These are phyloP conservation scores for Stercorarius parasiticus DNA, from an alignment of 2,113 vertebrate genomes.

Conservation along the genomic window DNA sequence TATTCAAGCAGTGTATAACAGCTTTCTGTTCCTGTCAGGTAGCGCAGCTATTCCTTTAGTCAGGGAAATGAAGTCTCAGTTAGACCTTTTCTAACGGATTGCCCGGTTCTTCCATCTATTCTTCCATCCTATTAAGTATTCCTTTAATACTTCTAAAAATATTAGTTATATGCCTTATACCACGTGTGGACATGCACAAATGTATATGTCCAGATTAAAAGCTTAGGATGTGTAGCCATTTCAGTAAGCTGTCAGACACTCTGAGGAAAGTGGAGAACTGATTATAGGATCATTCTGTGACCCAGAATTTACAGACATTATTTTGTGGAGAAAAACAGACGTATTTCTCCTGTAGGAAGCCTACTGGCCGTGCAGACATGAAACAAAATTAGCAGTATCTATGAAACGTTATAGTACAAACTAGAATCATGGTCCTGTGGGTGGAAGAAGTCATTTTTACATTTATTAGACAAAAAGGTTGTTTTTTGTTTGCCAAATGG, in stretches of 20 bases:
- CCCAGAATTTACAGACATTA: neutral
- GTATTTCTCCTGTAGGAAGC: neutral
- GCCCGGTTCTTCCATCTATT: neutral
- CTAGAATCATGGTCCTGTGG: neutral
- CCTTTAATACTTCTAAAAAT: neutral
- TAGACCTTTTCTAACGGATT: neutral
- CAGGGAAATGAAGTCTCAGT: neutral
- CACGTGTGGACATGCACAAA: neutral
- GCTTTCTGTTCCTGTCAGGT: neutral
- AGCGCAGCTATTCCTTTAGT: neutral
- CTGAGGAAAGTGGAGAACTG: neutral
- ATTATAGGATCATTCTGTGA: neutral
- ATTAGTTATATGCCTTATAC: neutral
- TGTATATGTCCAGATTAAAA: neutral
- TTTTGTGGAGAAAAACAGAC: neutral
- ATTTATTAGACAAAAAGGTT: neutral
- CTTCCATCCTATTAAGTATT: neutral
- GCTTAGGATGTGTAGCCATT: neutral
- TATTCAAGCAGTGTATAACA: neutral
- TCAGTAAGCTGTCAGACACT: neutral
- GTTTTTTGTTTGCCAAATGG: neutral
- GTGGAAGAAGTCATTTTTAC: neutral
- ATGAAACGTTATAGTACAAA: neutral
- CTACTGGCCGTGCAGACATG: neutral
- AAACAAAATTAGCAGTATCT: neutral